These are phyloP conservation scores for Rhynchonycteris naso DNA, from an alignment of 2,797 vertebrate genomes.

Conservation along the genomic window DNA sequence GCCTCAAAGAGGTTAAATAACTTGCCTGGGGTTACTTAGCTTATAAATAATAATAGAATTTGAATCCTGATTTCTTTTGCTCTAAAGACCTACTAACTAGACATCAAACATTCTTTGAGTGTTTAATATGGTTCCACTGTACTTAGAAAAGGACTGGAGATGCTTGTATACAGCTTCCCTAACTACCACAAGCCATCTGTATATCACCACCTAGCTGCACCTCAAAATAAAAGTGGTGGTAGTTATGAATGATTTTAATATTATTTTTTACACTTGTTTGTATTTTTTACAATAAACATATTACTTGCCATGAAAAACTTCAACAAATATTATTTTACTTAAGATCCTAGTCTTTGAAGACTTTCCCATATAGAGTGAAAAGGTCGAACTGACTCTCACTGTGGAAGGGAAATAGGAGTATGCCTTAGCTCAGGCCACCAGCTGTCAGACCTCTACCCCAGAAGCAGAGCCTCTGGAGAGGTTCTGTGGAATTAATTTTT, in stretches of 20 bases:
- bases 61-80: conserved; percentile 20
- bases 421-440: not conserved
- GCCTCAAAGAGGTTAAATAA: not conserved
- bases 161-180: not conserved
- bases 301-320: not conserved
- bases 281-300: not conserved
- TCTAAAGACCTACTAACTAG: conserved; percentile 15
- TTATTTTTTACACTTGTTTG: not conserved
- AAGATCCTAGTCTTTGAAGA: conserved; percentile 26
- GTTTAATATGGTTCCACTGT: not conserved
- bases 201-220: not conserved
- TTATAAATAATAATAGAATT: conserved; percentile 29
- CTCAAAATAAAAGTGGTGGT: not conserved
- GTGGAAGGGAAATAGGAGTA: not conserved
- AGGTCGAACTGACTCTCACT: not conserved
- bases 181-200: not conserved
- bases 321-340: conserved; percentile 3
- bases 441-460: not conserved
- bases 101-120: not conserved
- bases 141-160: not conserved
- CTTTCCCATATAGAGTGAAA: not conserved
- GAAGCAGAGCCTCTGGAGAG: not conserved
- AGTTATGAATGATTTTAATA: conserved; percentile 13
- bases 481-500: not conserved
- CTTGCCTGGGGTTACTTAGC: not conserved